A percentile compares a stretch with the other conserved stretches of the same genome.
Conservation (phyloP, 1,140 invertebrate genomes). For the Panulirus ornatus region DNA sequence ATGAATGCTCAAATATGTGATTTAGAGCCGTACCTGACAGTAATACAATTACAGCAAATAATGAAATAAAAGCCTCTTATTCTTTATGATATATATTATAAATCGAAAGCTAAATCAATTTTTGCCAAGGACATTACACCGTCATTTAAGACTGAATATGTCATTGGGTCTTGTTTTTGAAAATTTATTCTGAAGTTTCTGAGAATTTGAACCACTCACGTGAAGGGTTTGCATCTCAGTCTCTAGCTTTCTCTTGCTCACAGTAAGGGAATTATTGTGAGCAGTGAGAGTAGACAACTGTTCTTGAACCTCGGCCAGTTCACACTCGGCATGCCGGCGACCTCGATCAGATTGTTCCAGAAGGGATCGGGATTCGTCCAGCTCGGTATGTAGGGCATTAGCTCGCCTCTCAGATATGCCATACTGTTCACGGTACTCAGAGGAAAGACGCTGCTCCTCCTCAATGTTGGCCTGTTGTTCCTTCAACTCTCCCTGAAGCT, state of each 20-base stretch:
- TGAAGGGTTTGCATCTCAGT: slow-evolving; percentile 66
- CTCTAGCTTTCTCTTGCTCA: slow-evolving; percentile 81
- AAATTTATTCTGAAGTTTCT: no score
- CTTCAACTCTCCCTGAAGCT: slow-evolving; percentile 81
- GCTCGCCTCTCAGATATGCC: slow-evolving; percentile 80
- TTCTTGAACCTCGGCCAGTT: slow-evolving; percentile 76
- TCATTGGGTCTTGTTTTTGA: no score
- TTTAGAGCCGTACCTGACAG: no score
- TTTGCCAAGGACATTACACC: no score
- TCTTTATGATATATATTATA: no score
- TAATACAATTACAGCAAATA: not conserved
- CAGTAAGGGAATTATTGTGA: slow-evolving; percentile 68
- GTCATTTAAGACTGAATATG: no score
- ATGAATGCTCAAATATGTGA: not conserved
- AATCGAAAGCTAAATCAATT: no score
- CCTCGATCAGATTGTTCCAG: slow-evolving; percentile 75
- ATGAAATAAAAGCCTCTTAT: not conserved
- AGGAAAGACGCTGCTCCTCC: slow-evolving; percentile 81
- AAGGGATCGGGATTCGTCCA: slow-evolving; percentile 81
- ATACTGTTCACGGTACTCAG: slow-evolving; percentile 82
- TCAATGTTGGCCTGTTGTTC: slow-evolving; percentile 80
- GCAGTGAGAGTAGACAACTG: slow-evolving; percentile 81
- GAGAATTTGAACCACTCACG: no score
- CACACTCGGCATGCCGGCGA: slow-evolving; percentile 52
- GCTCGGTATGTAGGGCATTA: slow-evolving; percentile 79